Evolutionary conservation across 2,113 vertebrate genomes (phyloP).

Genomic region (Collichthys lucidus): DNA sequence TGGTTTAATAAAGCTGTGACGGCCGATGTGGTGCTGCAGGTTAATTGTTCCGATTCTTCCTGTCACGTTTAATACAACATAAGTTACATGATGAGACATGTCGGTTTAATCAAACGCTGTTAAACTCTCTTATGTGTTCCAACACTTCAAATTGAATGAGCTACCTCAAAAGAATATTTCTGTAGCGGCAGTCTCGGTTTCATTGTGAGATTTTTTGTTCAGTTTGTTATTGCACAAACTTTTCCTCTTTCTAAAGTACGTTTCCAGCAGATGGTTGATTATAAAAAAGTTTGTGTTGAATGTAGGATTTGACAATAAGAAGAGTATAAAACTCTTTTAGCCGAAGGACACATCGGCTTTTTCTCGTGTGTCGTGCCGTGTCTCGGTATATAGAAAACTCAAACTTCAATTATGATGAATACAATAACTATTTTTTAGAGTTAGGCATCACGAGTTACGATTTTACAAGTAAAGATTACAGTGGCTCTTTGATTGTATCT

Average conservation of each 20-base stretch:
- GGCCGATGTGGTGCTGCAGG: not conserved
- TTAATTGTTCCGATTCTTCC: constrained; percentile 9
- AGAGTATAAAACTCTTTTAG: too few species aligned
- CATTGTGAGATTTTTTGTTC: not conserved
- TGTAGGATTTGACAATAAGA: not conserved
- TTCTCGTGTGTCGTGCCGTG: not conserved
- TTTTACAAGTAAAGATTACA: not conserved
- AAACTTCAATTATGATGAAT: not conserved
- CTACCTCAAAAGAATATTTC: not conserved
- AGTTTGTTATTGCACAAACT: not conserved
- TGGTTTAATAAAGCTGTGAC: not conserved
- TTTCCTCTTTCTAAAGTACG: not conserved
- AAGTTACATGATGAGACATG: not conserved
- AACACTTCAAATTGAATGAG: constrained; percentile 17
- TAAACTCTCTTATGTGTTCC: not conserved
- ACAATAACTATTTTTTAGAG: not conserved
- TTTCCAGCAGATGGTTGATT: not conserved
- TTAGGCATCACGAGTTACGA: not conserved
- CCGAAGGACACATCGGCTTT: not conserved
- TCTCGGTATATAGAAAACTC: not conserved
- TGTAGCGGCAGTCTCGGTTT: not conserved
- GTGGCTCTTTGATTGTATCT: constrained; percentile 6
- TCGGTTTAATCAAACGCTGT: constrained; percentile 11
- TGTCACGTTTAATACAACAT: not conserved
- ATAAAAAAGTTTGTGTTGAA: not conserved